Base-by-base conservation (phyloP, 1,140 invertebrate species). In the Planococcus citri region DNA sequence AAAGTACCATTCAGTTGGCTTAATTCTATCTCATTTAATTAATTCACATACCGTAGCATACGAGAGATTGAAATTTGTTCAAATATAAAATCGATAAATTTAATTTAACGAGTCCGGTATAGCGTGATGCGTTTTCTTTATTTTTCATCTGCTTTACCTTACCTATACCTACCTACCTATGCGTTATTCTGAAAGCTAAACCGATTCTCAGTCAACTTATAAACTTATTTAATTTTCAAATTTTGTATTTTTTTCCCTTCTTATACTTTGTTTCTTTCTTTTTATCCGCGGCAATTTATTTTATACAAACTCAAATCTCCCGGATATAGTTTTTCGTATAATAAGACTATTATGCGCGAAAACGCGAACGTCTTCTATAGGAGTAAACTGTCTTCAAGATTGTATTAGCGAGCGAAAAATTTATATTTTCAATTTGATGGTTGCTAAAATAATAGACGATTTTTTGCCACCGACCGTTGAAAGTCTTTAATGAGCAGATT, bases 261-360 rank as follows among this genome's bases (percentile, higher is more conserved):
- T 37, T 37, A 37, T 37, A 37, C 33, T 14, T n/a, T n/a, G n/a
- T n/a, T n/a, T n/a, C n/a, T n/a, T n/a, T n/a, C n/a, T n/a, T 33
- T 33, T 33, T 33, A 33, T 51, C 41, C 41, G 6, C 12, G 12
- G 41, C 41, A 51, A 51, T 51, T 51, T 51, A 51, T 51, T 51
- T 51, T 51, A 51, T 51, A 51, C n/a, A n/a, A 51, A 51, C 41
- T 51, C 41, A 51, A 51, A 51, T 51, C 41, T 51, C 41, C 41
- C 6, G 41, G 41, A 51, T 51, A 51, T 51, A 17, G 6, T 51
- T 20, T 14, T 51, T 20, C 12, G 41, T 51, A 51, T 51, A 51
- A 51, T 51, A 51, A 51, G 41, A 17, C 41, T 17, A 51, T 51
- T 51, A 51, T 51, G 17, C 10, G 17, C 10, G 41, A n/a, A 51